Evolutionary conservation across 2,113 vertebrate genomes (phyloP).

Genomic region (Mionectes macconnelli): DNA sequence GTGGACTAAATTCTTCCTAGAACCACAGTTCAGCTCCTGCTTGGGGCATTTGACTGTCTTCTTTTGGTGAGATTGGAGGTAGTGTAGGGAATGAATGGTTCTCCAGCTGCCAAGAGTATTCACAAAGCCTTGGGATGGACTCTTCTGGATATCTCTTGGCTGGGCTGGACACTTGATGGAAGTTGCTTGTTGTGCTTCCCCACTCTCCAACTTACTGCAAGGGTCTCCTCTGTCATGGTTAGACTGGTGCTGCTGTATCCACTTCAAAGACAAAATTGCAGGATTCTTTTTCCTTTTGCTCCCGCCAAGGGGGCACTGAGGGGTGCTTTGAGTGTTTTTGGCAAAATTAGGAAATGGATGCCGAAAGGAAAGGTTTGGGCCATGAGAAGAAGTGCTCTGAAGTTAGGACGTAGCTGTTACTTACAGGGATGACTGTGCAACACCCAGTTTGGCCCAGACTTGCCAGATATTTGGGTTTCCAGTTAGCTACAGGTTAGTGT

Average conservation of each 20-base stretch:
- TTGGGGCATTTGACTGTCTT: background rate
- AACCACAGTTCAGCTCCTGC: background rate
- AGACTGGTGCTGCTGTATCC: accelerated
- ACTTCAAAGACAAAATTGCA: background rate
- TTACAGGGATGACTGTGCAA: background rate
- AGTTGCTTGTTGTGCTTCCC: background rate
- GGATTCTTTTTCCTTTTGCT: background rate
- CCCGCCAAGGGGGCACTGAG: background rate
- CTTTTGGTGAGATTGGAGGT: background rate
- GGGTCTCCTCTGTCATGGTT: background rate
- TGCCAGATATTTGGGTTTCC: conserved; percentile 1
- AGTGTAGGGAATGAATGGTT: background rate
- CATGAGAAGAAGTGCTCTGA: background rate
- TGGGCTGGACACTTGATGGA: background rate
- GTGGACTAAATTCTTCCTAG: background rate
- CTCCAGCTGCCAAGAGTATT: background rate
- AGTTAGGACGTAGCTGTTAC: background rate
- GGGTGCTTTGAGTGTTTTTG: background rate
- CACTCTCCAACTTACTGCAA: accelerated
- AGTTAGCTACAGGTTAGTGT: background rate
- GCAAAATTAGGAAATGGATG: background rate
- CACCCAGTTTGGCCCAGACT: background rate
- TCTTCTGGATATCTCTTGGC: background rate
- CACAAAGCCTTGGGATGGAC: background rate
- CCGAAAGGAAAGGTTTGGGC: background rate